Evolutionary conservation across 2,797 vertebrate genomes (phyloP).

Genomic region (Heliangelus exortis): DNA sequence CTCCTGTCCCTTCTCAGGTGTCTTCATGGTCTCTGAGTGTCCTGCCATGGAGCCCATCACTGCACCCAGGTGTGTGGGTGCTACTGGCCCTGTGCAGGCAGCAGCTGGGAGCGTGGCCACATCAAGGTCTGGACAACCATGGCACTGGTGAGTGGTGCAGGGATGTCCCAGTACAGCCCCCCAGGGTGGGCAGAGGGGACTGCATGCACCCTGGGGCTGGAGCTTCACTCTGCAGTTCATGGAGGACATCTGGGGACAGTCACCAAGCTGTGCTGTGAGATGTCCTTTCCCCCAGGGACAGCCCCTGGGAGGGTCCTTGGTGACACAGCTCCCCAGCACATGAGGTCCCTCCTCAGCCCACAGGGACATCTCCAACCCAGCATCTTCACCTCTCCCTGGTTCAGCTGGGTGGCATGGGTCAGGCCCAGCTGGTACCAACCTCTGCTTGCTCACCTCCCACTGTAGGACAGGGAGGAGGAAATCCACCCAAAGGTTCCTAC

Average conservation of each 20-base stretch:
- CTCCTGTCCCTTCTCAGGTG: background rate
- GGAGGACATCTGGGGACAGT: background rate
- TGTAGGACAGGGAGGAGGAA: too few species aligned
- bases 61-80: background rate
- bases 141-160: background rate
- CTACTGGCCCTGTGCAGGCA: background rate
- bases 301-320: background rate
- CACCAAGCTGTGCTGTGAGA: background rate
- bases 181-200: background rate
- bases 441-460: too few species aligned
- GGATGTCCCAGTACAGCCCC: too few species aligned
- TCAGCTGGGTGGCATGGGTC: too few species aligned
- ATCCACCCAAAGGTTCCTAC: too few species aligned
- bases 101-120: background rate
- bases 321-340: background rate
- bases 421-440: too few species aligned
- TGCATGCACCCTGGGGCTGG: background rate
- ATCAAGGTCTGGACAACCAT: background rate
- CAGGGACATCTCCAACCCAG: background rate
- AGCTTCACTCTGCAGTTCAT: background rate
- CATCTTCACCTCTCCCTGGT: background rate
- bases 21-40: accelerated
- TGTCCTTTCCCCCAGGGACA: background rate
- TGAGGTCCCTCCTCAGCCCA: background rate
- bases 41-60: background rate